Evolutionary conservation across 2,888 invertebrate genomes (phyloP), one percentile per base, ranked within the genome.

Genomic region (Ichneumoninae sp.): DNA sequence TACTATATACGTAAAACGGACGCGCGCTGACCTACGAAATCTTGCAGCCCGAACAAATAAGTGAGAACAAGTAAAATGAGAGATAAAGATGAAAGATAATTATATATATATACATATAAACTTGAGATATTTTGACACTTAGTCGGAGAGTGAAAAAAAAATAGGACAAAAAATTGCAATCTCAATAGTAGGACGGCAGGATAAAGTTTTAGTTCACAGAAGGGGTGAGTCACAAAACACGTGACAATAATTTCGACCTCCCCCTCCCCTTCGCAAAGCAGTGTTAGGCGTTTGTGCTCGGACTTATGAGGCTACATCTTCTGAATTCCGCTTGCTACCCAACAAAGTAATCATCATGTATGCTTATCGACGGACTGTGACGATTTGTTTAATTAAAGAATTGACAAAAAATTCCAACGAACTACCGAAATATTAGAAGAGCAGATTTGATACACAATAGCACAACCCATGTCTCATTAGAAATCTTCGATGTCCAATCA

Each of bases 1-100:
- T 40, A 40, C 40, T 40, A 40, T 40, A 40, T 40, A 40, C 40
- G 40, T 40, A 40, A 40, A 40, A 10, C 40, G 10, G 40, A 81
- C 40, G 40, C 50, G 74, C 54, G 54, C 75, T 69, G 60, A 71
- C 60, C 75, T 71, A 72, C 80, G n/a, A 71, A 82, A 84, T 80
- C 68, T 60, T 36, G 33, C 57, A 60, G 66, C 54, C 50, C 2
- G 26, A 54, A 72, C n/a, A 47, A n/a, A 50, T n/a, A 26, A 44
- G 71, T 76, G 74, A 65, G 50, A 60, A 54, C 10, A 13, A 57
- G 33, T 26, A 26, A 60, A 72, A 50, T 50, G 57, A n/a, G 62
- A 36, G 30, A 47, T 47, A 33, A 19, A 33, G 62, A 44, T 6
- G 44, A 47, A 65, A 50, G 50, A 75, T 75, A 50, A 75, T 65